phyloP scores from a whole-genome alignment of 2,888 invertebrate species.

The Leptopilina drosophilae region DNA sequence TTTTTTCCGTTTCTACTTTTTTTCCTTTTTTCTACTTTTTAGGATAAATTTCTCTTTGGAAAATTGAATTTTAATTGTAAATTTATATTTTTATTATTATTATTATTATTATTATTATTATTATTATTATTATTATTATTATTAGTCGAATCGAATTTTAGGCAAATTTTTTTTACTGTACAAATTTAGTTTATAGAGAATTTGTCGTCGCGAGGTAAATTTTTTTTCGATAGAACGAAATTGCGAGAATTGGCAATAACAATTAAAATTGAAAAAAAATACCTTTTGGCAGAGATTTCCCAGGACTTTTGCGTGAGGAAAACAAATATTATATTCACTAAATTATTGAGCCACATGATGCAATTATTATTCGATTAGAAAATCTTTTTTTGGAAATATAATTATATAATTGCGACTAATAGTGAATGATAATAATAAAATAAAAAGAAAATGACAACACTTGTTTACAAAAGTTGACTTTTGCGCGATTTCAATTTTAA shows the following conservation, averaged over 20 bases:
- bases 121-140: too few relatives aligned
- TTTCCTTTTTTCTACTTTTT: too few relatives aligned
- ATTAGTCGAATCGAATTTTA: too few relatives aligned
- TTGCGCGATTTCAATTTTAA: too few relatives aligned
- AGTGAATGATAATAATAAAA: neutral
- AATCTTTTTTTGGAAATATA: neutral
- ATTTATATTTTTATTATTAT: too few relatives aligned
- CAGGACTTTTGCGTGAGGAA: neutral
- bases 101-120: too few relatives aligned
- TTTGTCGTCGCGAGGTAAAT: neutral
- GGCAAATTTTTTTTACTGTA: too few relatives aligned
- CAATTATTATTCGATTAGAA: neutral
- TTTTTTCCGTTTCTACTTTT: too few relatives aligned
- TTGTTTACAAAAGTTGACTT: too few relatives aligned
- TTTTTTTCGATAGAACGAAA: too few relatives aligned
- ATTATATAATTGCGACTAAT: neutral
- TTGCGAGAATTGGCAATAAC: neutral
- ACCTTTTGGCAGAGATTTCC: constrained; percentile 1
- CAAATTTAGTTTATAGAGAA: neutral
- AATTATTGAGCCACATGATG: constrained; percentile 1
- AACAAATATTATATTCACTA: neutral
- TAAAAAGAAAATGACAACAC: neutral
- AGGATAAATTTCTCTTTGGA: too few relatives aligned
- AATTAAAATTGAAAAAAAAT: neutral
- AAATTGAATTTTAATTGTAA: too few relatives aligned